Percentiles rank a stretch among this genome's conserved stretches.
These are phyloP conservation scores for Chroicocephalus ridibundus DNA, from an alignment of 2,113 vertebrate genomes.

Conservation along the genomic window DNA sequence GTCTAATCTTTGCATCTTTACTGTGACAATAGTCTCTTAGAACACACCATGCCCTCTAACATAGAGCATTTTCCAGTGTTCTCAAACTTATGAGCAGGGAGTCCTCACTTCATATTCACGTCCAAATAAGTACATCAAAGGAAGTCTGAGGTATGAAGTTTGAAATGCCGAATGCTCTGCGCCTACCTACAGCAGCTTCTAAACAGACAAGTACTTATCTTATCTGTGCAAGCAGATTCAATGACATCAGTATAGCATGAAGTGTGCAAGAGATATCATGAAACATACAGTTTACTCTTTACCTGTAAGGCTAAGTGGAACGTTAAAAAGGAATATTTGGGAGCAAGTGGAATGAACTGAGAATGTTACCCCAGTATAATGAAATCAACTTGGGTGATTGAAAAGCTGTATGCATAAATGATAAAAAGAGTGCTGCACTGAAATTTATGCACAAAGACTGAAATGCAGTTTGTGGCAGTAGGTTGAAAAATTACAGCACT, in stretches of 20 bases:
- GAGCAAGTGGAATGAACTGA: not conserved
- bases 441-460: not conserved
- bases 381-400: not conserved
- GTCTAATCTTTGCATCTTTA: not conserved
- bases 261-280: not conserved
- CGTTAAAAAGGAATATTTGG: not conserved
- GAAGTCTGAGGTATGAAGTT: not conserved
- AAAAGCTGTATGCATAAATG: not conserved
- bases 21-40: not conserved
- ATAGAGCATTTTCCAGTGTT: not conserved
- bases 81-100: not conserved
- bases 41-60: not conserved
- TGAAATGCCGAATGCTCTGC: not conserved
- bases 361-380: not conserved
- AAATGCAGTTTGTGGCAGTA: not conserved
- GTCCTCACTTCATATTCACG: not conserved
- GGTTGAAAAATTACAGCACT: constrained; percentile 15
- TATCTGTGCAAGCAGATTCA: not conserved
- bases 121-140: not conserved
- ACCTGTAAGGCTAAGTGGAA: not conserved
- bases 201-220: not conserved
- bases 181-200: not conserved
- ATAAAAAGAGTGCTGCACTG: not conserved
- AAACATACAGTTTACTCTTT: not conserved
- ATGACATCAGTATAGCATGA: not conserved